Conservation (phyloP, 2,797 vertebrate species). For the Cynopterus sphinx region DNA sequence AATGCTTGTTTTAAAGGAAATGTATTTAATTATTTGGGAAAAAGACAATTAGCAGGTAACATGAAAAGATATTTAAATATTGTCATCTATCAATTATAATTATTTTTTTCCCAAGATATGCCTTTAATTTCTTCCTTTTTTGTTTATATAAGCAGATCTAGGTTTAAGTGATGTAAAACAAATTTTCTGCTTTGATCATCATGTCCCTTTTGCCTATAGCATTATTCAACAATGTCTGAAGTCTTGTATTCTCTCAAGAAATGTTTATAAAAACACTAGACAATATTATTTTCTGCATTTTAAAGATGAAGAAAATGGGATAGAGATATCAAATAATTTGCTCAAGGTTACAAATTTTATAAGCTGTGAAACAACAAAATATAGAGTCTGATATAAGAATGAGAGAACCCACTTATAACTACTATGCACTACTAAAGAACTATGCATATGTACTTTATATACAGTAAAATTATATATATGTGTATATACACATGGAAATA, state of each 20-base stretch:
- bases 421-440: not conserved
- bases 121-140: not conserved
- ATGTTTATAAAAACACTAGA: not conserved
- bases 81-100: not conserved
- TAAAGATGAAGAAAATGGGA: conserved; percentile 24
- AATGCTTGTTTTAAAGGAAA: not conserved
- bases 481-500: not conserved
- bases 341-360: not conserved
- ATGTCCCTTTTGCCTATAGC: not conserved
- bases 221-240: not conserved
- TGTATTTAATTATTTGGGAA: not conserved
- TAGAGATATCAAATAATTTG: not conserved
- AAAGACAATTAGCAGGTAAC: not conserved
- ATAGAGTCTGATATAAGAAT: not conserved
- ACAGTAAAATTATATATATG: not conserved
- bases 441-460: not conserved
- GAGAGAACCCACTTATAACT: not conserved
- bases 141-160: not conserved
- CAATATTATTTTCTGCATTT: not conserved
- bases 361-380: not conserved
- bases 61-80: not conserved
- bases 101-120: not conserved
- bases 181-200: not conserved
- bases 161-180: not conserved
- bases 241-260: not conserved